These are phyloP conservation scores for Zeuzera pyrina DNA, from an alignment of 2,888 invertebrate genomes.

Conservation along the genomic window DNA sequence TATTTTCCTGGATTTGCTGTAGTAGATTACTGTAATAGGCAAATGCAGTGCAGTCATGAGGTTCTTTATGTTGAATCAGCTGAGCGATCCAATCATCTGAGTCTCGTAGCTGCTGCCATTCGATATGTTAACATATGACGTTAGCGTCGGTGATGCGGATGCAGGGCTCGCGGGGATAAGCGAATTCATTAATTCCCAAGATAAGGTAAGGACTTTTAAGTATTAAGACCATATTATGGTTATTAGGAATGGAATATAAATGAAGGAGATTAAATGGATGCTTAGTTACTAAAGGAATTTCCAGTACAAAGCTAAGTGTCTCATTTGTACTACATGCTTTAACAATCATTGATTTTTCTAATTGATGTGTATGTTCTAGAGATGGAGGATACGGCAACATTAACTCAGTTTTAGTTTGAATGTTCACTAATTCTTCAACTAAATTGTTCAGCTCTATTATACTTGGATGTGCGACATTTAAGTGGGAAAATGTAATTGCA, in stretches of 20 bases:
- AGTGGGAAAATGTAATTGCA: neutral
- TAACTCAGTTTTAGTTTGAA: slow-evolving; percentile 1
- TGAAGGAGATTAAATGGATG: slow-evolving; percentile 11
- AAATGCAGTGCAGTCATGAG: slow-evolving; percentile 18
- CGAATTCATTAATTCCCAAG: slow-evolving; percentile 22
- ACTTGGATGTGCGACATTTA: slow-evolving; percentile 1
- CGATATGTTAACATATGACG: slow-evolving; percentile 18
- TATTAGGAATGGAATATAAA: slow-evolving; percentile 18
- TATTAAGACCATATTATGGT: slow-evolving; percentile 14
- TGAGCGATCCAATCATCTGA: slow-evolving; percentile 19
- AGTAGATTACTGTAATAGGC: too few relatives aligned
- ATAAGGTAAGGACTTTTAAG: slow-evolving; percentile 18
- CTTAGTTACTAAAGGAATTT: slow-evolving; percentile 17
- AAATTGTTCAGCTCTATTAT: slow-evolving; percentile 2
- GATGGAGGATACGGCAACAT: neutral
- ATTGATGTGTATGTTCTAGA: slow-evolving; percentile 1
- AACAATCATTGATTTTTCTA: slow-evolving; percentile 6
- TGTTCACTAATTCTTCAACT: neutral
- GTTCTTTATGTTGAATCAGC: slow-evolving; percentile 18
- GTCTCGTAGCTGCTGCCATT: slow-evolving; percentile 16
- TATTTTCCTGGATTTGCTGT: too few relatives aligned
- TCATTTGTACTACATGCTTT: slow-evolving; percentile 6
- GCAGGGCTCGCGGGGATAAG: slow-evolving; percentile 19
- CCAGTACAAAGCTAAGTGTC: slow-evolving; percentile 13
- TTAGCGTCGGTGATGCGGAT: slow-evolving; percentile 11